phyloP scores from a whole-genome alignment of 1,140 invertebrate genomes.

The Eciton burchellii region DNA sequence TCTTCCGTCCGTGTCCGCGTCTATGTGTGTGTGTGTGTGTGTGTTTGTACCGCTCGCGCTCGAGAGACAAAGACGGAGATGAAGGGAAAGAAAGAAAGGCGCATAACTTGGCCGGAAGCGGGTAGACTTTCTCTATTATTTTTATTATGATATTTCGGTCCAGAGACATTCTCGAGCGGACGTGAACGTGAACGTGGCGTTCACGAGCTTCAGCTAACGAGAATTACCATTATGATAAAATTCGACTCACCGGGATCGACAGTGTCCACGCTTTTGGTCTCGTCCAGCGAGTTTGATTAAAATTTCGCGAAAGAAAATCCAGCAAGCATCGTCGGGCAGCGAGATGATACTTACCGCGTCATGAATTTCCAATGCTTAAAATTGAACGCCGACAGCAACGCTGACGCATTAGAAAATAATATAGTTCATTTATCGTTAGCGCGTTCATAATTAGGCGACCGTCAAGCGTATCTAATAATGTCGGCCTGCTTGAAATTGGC shows the following conservation, averaged over 20 bases:
- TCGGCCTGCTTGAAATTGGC: conserved; percentile 25
- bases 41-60: conserved; percentile 30
- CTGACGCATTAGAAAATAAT: conserved; percentile 42
- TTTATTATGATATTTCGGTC: conserved; percentile 17
- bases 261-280: background rate
- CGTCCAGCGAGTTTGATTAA: background rate
- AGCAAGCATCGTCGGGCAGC: background rate
- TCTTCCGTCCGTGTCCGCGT: conserved; percentile 8
- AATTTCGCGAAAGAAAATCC: conserved; percentile 23
- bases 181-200: conserved; percentile 1
- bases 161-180: background rate
- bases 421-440: conserved; percentile 12
- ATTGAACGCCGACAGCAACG: conserved; percentile 13
- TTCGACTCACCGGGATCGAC: background rate
- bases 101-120: conserved; percentile 12
- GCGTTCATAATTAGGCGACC: conserved; percentile 33
- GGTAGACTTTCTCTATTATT: background rate
- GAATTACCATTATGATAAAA: conserved; percentile 15
- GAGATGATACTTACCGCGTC: background rate
- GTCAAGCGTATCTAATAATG: conserved; percentile 43
- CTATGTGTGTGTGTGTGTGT: no score
- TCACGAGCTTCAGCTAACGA: background rate
- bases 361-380: conserved; percentile 36
- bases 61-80: conserved; percentile 28
- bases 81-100: no score